Evolutionary conservation across 64 coral and sea anemone genomes (phyloP), one percentile per base, ranked within the genome.

Genomic region (Pachyseris speciosa): DNA sequence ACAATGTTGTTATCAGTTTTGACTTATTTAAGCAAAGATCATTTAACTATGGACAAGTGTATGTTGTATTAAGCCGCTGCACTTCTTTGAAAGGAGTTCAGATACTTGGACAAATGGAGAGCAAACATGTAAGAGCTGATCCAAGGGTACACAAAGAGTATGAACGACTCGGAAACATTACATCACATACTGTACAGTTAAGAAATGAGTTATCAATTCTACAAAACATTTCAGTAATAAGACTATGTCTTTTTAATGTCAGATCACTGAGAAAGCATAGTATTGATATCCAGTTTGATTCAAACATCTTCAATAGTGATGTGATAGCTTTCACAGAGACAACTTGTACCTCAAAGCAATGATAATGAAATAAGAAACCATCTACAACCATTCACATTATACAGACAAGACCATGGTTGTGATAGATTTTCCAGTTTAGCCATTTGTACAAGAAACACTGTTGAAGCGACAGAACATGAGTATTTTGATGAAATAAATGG

Each of bases 351-450:
- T n/a, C n/a, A n/a, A n/a, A n/a, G n/a, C n/a, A n/a, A n/a, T n/a
- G n/a, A n/a, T 41, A 81, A 78, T 43, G 49, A 89, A 44, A 89
- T 89, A n/a, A 59, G 7, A 75, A 63, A 42, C 9, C n/a, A 81
- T 64, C 47, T 90, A 66, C 40, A 64, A 53, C 47, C 74, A 48
- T 90, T 67, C 37, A 53, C 48, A 53, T 75, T 90, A 15, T 13
- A 65, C 22, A 63, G 74, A 22, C 88, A 90, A 90, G 55, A 90
- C 69, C 88, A 90, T 69, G 37, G 8, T 48, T 79, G 50, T 47
- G 73, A 90, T 61, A 90, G 51, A 69, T 90, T 79, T 61, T 90
- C 38, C 69, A 90, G 88, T 69, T 40, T 90, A 63, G 74, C 74
- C 69, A 67, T n/a, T n/a, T n/a, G n/a, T n/a, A n/a, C n/a, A n/a